Conservation (phyloP, 92 coral and sea anemone genomes). For the Zoanthus solanderi region DNA sequence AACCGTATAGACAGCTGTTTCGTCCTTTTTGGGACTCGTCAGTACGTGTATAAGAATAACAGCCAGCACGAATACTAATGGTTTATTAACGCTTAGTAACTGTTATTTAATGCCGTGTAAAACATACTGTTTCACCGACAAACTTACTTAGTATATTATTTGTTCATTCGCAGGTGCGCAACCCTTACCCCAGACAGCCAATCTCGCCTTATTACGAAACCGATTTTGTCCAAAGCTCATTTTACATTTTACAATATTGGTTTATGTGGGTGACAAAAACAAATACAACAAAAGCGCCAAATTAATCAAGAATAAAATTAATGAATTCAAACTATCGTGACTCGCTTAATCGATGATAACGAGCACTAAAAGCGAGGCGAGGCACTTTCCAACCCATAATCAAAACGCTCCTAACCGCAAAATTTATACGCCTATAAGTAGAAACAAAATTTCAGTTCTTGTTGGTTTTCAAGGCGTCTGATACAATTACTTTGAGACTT, state of each 20-base stretch:
- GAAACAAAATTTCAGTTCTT: not conserved
- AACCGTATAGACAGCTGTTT: too few relatives aligned
- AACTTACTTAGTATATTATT: too few relatives aligned
- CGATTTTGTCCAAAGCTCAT: not conserved
- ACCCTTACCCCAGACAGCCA: too few relatives aligned
- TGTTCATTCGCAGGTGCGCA: too few relatives aligned
- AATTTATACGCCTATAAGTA: not conserved
- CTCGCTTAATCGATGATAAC: conserved; percentile 14
- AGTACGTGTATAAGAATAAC: too few relatives aligned
- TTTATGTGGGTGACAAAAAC: not conserved
- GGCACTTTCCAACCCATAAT: not conserved
- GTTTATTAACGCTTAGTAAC: too few relatives aligned
- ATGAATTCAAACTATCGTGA: conserved; percentile 14
- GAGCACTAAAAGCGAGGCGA: conserved; percentile 3
- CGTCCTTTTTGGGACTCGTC: too few relatives aligned
- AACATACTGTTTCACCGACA: too few relatives aligned
- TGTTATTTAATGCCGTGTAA: too few relatives aligned
- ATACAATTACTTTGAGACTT: not conserved
- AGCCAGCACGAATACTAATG: too few relatives aligned
- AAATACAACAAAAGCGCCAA: not conserved
- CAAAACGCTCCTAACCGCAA: not conserved
- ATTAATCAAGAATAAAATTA: not conserved
- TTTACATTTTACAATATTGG: not conserved
- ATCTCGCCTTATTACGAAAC: too few relatives aligned
- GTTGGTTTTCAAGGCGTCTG: not conserved